These are phyloP conservation scores for Scaptomyza polygonia DNA, from an alignment of 2,888 invertebrate species.

Conservation along the genomic window DNA sequence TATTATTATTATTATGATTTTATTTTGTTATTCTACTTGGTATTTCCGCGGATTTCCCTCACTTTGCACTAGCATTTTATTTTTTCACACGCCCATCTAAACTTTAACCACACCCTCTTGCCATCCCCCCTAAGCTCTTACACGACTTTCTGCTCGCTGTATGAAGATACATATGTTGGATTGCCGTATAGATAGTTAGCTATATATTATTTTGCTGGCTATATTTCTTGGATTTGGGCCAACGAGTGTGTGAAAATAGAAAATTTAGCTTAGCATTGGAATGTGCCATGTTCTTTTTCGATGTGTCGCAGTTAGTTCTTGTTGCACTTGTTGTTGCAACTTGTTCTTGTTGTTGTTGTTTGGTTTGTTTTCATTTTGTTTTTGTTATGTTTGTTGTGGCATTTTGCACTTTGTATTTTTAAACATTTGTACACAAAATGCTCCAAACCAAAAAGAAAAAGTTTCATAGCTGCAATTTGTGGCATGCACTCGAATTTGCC, in stretches of 20 bases:
- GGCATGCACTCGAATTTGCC: conserved; percentile 57
- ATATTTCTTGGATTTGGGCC: conserved; percentile 79
- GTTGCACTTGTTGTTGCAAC: conserved; percentile 11
- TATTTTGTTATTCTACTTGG: conserved; percentile 39
- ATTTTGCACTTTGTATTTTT: conserved; percentile 68
- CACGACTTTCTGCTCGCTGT: background rate
- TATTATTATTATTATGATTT: conserved; percentile 43
- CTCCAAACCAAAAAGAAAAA: conserved; percentile 57
- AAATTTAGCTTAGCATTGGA: conserved; percentile 74
- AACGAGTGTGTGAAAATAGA: conserved; percentile 80
- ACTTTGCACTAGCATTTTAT: conserved; percentile 29
- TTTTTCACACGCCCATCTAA: conserved; percentile 26
- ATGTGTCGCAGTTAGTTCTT: conserved; percentile 47
- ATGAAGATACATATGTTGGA: conserved; percentile 6
- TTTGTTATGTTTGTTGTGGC: conserved; percentile 54
- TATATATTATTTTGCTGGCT: conserved; percentile 49
- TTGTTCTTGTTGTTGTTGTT: conserved; percentile 17
- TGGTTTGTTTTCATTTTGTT: conserved; percentile 49
- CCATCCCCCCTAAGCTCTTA: background rate
- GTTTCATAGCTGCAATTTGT: conserved; percentile 68
- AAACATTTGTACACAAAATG: conserved; percentile 71
- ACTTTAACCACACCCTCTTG: background rate
- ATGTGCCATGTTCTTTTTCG: conserved; percentile 69
- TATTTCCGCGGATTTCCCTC: conserved; percentile 65
- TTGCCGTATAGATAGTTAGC: conserved; percentile 52